Conservation (phyloP, 2,113 vertebrate species). For the Hydropotes inermis region DNA sequence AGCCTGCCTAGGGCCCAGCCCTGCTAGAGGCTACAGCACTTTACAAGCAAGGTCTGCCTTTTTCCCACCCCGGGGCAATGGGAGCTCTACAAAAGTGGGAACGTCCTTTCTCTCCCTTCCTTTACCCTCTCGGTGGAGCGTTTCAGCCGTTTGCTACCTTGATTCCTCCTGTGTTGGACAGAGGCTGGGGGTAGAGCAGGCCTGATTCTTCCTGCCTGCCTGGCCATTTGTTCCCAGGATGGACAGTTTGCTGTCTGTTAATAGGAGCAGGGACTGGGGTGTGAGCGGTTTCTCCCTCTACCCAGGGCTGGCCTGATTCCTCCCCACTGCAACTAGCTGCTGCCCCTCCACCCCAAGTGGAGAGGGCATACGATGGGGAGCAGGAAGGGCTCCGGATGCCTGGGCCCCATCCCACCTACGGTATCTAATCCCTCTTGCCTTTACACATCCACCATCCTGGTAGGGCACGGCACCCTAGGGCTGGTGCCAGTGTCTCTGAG, state of each 20-base stretch:
- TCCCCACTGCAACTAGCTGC: neutral
- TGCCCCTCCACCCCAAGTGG: neutral
- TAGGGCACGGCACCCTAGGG: neutral
- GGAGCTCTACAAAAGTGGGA: neutral
- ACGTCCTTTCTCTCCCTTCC: conserved; percentile 49
- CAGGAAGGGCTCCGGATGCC: neutral
- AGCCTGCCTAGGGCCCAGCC: neutral
- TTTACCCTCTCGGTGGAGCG: conserved; percentile 57
- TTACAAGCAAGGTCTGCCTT: neutral
- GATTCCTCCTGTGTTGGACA: neutral
- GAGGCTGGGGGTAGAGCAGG: neutral
- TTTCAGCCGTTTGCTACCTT: neutral
- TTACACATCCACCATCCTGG: neutral
- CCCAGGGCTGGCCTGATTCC: neutral
- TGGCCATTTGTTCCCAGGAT: neutral
- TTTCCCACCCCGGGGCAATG: neutral
- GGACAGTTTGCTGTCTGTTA: conserved; percentile 16
- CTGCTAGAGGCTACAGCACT: neutral
- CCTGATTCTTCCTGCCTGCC: neutral
- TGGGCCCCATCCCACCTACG: neutral
- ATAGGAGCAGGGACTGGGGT: neutral
- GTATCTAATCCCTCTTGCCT: neutral
- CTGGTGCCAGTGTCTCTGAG: neutral
- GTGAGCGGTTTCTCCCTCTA: neutral
- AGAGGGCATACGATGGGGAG: neutral